phyloP scores from a whole-genome alignment of 2,797 vertebrate species.

The Chelonia mydas region DNA sequence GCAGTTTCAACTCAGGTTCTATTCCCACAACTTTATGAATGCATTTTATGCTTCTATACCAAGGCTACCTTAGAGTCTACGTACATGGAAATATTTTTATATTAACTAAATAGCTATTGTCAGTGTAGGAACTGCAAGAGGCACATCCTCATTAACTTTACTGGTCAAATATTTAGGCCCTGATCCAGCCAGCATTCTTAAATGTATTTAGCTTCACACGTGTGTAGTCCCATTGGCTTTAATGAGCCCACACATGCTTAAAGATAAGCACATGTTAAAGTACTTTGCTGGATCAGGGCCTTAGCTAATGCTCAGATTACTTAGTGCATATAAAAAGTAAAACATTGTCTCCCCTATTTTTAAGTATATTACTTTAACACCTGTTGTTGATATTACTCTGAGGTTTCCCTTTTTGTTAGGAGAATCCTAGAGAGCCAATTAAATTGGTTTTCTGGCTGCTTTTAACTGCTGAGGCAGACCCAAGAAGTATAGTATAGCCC shows the following conservation, averaged over 20 bases:
- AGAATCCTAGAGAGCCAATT: background rate
- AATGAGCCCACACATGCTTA: background rate
- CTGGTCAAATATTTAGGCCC: background rate
- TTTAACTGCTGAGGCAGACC: background rate
- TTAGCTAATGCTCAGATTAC: background rate
- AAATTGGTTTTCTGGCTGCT: background rate
- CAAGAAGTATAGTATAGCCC: background rate
- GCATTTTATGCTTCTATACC: background rate
- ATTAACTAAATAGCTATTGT: background rate
- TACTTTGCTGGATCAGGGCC: background rate
- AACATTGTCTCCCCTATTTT: background rate
- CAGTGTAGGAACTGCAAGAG: background rate
- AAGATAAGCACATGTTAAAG: background rate
- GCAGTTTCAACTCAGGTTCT: background rate
- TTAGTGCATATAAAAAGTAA: background rate
- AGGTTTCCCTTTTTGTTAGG: too few species aligned
- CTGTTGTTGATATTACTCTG: background rate
- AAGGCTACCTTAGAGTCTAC: background rate
- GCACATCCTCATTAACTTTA: background rate
- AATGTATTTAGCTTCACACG: background rate
- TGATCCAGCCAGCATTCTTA: background rate
- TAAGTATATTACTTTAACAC: background rate
- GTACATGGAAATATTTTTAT: background rate
- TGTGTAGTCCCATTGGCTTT: background rate
- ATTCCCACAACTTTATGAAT: accelerated